Evolutionary conservation across 2,797 vertebrate species (phyloP).

Genomic region (Spondyliosoma cantharus): DNA sequence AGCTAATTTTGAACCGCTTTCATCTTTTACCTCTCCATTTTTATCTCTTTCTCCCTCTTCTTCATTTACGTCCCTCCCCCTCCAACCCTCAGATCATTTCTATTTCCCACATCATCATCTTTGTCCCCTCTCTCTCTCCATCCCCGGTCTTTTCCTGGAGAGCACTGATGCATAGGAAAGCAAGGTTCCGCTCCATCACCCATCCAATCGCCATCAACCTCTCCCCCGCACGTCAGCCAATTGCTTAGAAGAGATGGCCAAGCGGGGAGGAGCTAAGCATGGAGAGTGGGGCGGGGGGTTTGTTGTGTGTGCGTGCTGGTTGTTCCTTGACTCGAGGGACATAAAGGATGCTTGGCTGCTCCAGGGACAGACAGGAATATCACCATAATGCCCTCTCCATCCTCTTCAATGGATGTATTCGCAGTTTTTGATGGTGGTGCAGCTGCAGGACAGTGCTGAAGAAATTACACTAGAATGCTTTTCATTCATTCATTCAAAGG

Average conservation of each 20-base stretch:
- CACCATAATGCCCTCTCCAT: slow-evolving; percentile 45
- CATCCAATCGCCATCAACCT: slow-evolving; percentile 65
- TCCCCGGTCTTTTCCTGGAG: slow-evolving; percentile 67
- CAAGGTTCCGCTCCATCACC: slow-evolving; percentile 67
- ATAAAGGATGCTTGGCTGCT: slow-evolving; percentile 75
- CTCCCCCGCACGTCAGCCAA: slow-evolving; percentile 64
- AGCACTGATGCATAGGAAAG: slow-evolving; percentile 76
- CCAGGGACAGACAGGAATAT: slow-evolving; percentile 57
- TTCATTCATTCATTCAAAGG: slow-evolving; percentile 20
- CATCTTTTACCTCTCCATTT: not conserved
- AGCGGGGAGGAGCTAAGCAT: slow-evolving; percentile 52
- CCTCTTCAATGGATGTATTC: slow-evolving; percentile 31
- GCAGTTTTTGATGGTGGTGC: slow-evolving; percentile 31
- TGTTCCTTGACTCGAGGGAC: slow-evolving; percentile 67
- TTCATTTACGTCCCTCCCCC: slow-evolving; percentile 15
- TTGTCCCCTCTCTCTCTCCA: slow-evolving; percentile 56
- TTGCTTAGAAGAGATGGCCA: slow-evolving; percentile 24
- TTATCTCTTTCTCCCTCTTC: not conserved
- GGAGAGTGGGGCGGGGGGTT: slow-evolving; percentile 26
- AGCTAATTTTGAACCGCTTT: slow-evolving; percentile 18
- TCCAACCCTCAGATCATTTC: slow-evolving; percentile 36
- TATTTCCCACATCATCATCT: slow-evolving; percentile 65
- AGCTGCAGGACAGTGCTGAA: slow-evolving; percentile 26
- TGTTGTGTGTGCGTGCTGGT: slow-evolving; percentile 47
- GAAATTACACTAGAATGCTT: slow-evolving; percentile 10